These are phyloP conservation scores for Zaprionus davidi DNA, from an alignment of 1,140 invertebrate genomes.

Conservation along the genomic window DNA sequence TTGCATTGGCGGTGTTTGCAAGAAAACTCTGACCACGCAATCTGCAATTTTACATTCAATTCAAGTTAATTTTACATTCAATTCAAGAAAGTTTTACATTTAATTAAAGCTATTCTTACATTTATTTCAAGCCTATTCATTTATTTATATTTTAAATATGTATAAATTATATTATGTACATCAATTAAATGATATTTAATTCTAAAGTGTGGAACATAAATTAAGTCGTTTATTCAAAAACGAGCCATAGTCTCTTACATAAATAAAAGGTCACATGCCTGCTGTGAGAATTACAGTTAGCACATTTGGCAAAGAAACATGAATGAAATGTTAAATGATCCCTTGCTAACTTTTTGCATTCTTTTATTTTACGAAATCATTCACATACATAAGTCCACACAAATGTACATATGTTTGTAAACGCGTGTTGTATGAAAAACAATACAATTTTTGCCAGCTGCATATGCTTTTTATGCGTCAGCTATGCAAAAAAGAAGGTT, in stretches of 20 bases:
- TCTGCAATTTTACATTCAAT: constrained; percentile 3
- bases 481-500: constrained; percentile 37
- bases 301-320: constrained; percentile 15
- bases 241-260: not conserved
- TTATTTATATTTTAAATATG: too few relatives aligned
- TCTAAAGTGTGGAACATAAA: too few relatives aligned
- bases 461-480: constrained; percentile 59
- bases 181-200: too few relatives aligned
- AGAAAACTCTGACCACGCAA: not conserved
- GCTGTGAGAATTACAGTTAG: not conserved
- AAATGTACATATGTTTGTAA: constrained; percentile 18
- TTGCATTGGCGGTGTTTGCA: not conserved
- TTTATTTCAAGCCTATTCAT: not conserved
- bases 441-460: constrained; percentile 49
- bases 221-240: not conserved
- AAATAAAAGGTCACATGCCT: not conserved
- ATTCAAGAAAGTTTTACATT: not conserved
- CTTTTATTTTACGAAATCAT: not conserved
- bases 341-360: constrained; percentile 31
- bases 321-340: constrained; percentile 50
- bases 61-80: not conserved
- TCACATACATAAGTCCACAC: not conserved
- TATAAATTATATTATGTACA: too few relatives aligned
- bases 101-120: not conserved
- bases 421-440: constrained; percentile 34